Evolutionary conservation across 2,113 vertebrate genomes (phyloP).

Genomic region (Illadopsis cleaveri): DNA sequence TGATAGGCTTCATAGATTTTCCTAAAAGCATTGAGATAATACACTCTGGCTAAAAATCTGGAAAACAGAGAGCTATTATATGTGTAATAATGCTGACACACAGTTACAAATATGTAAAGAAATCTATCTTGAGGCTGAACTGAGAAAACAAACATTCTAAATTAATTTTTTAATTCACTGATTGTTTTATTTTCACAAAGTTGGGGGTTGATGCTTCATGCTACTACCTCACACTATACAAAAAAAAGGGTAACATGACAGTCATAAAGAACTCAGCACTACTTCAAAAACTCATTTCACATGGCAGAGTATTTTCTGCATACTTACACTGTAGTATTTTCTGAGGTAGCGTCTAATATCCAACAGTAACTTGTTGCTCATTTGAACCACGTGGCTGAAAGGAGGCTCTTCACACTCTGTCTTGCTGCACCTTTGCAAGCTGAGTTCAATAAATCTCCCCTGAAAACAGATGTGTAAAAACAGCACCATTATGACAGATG

Average conservation of each 20-base stretch:
- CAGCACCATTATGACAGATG: not conserved
- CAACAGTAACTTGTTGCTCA: conserved; percentile 88
- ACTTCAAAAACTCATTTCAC: not conserved
- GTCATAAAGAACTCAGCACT: not conserved
- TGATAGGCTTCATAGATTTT: not conserved
- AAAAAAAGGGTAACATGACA: not conserved
- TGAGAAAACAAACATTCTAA: not conserved
- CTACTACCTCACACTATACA: not conserved
- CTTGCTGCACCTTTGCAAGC: conserved; percentile 88
- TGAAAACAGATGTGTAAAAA: conserved; percentile 54
- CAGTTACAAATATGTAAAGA: not conserved
- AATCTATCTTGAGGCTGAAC: not conserved
- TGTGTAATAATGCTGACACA: not conserved
- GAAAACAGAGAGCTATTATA: not conserved
- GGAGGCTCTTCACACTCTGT: conserved; percentile 79
- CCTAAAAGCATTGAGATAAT: not conserved
- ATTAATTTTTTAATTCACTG: not conserved
- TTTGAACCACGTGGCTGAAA: conserved; percentile 71
- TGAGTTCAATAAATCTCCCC: conserved; percentile 82
- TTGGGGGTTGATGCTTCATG: not conserved
- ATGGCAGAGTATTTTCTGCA: not conserved
- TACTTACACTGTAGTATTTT: conserved; percentile 93
- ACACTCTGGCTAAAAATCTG: not conserved
- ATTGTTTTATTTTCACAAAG: not conserved
- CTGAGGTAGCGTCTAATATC: conserved; percentile 87